These are phyloP conservation scores for Motacilla alba DNA, from an alignment of 2,113 vertebrate genomes.

Conservation along the genomic window DNA sequence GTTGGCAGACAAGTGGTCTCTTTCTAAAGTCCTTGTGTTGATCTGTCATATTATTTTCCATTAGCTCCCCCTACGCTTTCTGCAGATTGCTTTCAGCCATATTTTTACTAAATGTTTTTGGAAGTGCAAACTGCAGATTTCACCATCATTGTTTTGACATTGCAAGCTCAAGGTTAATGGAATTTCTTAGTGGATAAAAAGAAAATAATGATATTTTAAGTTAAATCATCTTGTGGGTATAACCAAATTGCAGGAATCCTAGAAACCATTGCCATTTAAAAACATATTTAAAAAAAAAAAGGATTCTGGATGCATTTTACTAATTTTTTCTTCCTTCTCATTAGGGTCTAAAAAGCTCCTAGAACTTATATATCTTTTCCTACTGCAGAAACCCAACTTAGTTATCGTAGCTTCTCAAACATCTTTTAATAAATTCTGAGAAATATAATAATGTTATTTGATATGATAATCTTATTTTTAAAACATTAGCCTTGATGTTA, in stretches of 20 bases:
- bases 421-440: background rate
- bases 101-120: conserved; percentile 47
- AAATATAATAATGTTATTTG: background rate
- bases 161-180: conserved; percentile 29
- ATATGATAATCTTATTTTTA: background rate
- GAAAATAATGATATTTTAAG: background rate
- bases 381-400: background rate
- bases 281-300: background rate
- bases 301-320: background rate
- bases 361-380: background rate
- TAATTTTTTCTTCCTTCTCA: background rate
- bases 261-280: background rate
- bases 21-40: conserved; percentile 12
- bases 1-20: background rate
- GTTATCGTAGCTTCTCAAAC: background rate
- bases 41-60: conserved; percentile 35
- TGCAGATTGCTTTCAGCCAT: conserved; percentile 21
- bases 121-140: conserved; percentile 24
- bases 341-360: background rate
- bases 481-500: background rate
- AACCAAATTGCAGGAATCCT: background rate
- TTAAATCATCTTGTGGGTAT: background rate
- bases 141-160: conserved; percentile 3
- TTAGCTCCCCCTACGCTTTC: conserved; percentile 4
- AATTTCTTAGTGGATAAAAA: background rate